Percentiles rank a stretch among this genome's conserved stretches.
Conservation (phyloP, 2,797 vertebrate species). For the Chaunax sp. region DNA sequence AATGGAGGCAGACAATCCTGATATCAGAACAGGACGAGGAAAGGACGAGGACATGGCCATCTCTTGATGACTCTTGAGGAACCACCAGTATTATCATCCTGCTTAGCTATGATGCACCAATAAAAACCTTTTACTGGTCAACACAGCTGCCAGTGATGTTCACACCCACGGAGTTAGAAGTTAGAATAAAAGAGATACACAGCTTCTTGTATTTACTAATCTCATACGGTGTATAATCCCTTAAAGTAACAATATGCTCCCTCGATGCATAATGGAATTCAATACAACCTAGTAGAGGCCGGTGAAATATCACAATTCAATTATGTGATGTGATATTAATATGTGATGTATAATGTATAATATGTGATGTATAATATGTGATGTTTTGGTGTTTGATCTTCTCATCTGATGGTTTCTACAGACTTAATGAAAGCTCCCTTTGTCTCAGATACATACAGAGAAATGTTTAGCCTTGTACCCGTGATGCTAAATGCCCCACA, state of each 20-base stretch:
- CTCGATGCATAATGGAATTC: no score
- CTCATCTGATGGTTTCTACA: no score
- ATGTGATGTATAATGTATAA: no score
- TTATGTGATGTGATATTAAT: no score
- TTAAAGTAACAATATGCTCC: no score
- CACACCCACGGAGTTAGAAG: neutral
- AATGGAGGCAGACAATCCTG: no score
- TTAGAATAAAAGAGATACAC: neutral
- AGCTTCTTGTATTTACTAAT: neutral
- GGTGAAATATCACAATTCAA: no score
- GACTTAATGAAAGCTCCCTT: constrained; percentile 58
- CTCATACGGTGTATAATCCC: neutral
- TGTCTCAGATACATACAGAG: constrained; percentile 47
- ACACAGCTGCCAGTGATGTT: neutral
- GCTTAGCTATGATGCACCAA: neutral
- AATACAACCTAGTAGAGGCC: no score
- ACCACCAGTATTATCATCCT: neutral
- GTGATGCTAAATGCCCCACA: constrained; percentile 24
- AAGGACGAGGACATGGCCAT: neutral
- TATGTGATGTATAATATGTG: no score
- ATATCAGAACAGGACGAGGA: neutral
- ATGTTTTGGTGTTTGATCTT: no score
- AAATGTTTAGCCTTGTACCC: constrained; percentile 61
- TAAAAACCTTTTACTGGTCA: neutral
- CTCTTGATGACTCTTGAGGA: neutral